phyloP scores from a whole-genome alignment of 2,113 vertebrate species.

The Numenius arquata region DNA sequence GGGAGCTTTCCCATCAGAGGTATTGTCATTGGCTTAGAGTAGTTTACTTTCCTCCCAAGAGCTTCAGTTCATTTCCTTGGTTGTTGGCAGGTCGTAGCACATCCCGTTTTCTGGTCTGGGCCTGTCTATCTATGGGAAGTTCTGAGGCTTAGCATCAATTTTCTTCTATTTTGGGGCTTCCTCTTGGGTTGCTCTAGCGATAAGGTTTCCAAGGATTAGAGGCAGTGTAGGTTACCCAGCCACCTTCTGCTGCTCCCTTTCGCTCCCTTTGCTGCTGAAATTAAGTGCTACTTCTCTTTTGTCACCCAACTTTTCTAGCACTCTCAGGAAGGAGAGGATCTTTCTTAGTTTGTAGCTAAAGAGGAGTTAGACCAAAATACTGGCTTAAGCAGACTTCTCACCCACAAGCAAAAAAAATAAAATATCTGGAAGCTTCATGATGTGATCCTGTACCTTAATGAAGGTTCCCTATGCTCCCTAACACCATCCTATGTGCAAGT shows the following conservation, averaged over 20 bases:
- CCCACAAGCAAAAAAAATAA: not conserved
- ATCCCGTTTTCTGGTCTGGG: not conserved
- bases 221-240: not conserved
- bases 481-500: not conserved
- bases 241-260: not conserved
- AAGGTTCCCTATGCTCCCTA: not conserved
- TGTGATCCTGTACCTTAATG: not conserved
- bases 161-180: not conserved
- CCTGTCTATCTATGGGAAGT: not conserved
- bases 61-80: not conserved
- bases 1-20: not conserved
- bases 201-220: not conserved
- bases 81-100: not conserved
- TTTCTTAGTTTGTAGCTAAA: not conserved
- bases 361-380: not conserved
- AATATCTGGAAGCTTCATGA: not conserved
- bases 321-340: not conserved
- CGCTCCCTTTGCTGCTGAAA: not conserved
- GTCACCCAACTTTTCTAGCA: not conserved
- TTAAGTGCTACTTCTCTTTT: not conserved
- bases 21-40: not conserved
- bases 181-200: not conserved
- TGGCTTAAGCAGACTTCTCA: not conserved
- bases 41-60: not conserved
- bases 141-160: not conserved